Evolutionary conservation across 2,113 vertebrate species (phyloP), one percentile per base, ranked within the genome.

Genomic region (Anas platyrhynchos): DNA sequence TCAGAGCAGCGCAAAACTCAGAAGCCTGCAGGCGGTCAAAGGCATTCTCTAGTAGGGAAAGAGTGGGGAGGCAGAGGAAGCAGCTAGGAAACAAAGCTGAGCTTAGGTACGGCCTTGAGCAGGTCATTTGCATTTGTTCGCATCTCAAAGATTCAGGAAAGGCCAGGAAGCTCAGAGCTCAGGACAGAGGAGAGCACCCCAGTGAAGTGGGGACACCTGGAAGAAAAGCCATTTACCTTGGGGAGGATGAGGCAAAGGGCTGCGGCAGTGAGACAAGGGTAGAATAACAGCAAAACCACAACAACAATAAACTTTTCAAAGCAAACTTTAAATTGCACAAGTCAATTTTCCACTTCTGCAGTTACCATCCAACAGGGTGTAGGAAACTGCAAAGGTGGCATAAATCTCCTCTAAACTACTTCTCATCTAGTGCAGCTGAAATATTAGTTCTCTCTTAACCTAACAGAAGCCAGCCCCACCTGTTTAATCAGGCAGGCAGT

Each of bases 91-190:
- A 58, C 13, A 6, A 12, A 11, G n/a, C 21, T 10, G 34, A 20
- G 17, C 1, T 0, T 2, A 18, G 25, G 20, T 22, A 48, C 20
- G 20, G 44, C 9, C 9, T 7, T 32, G 59, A 73, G 8, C 0
- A n/a, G 23, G 5, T 1, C 0, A 1, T 15, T 46, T 9, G 16
- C 38, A 48, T 77, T 17, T 27, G 26, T 10, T 31, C 46, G 2
- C 4, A 1, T 7, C 61, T 43, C 25, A 48, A 68, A 50, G 2
- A 13, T 13, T 3, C 5, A n/a, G 61, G 11, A 41, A 36, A 26
- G 31, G 31, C 23, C 20, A 34, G 38, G 31, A 32, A 54, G 20
- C 25, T 20, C 23, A 22, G 58, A 54, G 20, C 21, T 20, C 23
- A 22, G 58, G 54, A 46, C 20, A 55, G 61, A 8, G 21, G 17